Evolutionary conservation across 2,888 invertebrate species (phyloP), one percentile per base, ranked within the genome.

Genomic region (Sthenelais limicola): DNA sequence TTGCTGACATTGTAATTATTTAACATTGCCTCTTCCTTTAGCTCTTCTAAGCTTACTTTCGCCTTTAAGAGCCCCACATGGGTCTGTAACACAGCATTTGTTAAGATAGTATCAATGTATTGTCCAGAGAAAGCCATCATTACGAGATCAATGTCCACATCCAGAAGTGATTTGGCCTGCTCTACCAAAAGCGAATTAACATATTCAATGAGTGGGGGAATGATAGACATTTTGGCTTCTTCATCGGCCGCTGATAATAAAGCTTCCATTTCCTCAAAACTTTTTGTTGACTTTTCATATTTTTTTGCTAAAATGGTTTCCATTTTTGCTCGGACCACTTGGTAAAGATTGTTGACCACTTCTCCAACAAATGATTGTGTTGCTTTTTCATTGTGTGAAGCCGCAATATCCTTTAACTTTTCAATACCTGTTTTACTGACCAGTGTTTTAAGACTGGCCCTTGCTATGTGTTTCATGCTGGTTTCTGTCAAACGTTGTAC

Each of bases 101-200:
- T 74, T 38, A 72, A 43, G 68, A 74, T 72, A n/a, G 71, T 72
- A 48, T 74, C 74, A 3, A 74, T 68, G 52, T 54, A 74, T 35
- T 74, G 69, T 4, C 74, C 74, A 30, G 71, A 72, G 28, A 52
- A 72, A 32, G 68, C 71, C 35, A 72, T 74, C 54, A 72, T 71
- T 43, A 74, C 47, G 28, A 74, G 66, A 56, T 74, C 74, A 12
- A 73, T 38, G 51, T 74, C 74, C 9, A 72, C n/a, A n/a, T 54
- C 38, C 30, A 52, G 33, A n/a, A 74, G 1, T n/a, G 68, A 49
- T 51, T 67, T 56, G 4, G 68, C 52, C 33, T 74, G 68, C 26
- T 74, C 68, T 26, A 33, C 33, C 49, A 72, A 18, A 24, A 66
- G 43, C 52, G 48, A 52, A 3, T 35, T 28, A 26, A 74, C 26